Evolutionary conservation across 2,888 invertebrate species (phyloP).

Genomic region (Lomographa bimaculata): DNA sequence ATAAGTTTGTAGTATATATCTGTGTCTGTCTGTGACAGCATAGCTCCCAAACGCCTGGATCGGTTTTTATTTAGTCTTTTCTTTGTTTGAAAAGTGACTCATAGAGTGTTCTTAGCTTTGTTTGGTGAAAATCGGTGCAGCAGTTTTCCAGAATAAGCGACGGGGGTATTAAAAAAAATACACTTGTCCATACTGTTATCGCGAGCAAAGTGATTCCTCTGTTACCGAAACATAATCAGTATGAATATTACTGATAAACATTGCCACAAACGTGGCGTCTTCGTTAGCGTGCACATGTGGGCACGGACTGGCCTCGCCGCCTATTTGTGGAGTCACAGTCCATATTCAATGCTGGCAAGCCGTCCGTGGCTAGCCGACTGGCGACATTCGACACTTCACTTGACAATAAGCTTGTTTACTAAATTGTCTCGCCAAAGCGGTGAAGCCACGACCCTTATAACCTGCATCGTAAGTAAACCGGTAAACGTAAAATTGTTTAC

Average conservation of each 20-base stretch:
- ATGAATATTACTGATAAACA: conserved; percentile 43
- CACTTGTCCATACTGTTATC: conserved; percentile 22
- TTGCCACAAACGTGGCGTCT: conserved; percentile 52
- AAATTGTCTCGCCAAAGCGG: conserved; percentile 38
- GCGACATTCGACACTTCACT: conserved; percentile 29
- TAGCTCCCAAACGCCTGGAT: no score
- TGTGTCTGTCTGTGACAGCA: no score
- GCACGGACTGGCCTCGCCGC: conserved; percentile 36
- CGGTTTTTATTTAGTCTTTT: no score
- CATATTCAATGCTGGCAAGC: conserved; percentile 47
- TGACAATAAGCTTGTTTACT: conserved; percentile 55
- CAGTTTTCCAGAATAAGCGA: no score
- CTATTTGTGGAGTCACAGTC: conserved; percentile 52
- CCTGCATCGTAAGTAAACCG: conserved; percentile 17
- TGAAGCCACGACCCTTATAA: conserved; percentile 25
- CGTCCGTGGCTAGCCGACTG: conserved; percentile 31
- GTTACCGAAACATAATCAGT: conserved; percentile 40
- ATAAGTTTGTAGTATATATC: no score
- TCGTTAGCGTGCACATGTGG: conserved; percentile 59
- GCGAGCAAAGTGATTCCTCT: conserved; percentile 29
- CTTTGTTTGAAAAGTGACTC: no score
- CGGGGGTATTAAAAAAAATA: no score
- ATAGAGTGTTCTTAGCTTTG: no score
- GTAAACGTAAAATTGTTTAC: conserved; percentile 48
- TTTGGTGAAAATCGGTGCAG: no score